A percentile compares a stretch with the other conserved stretches of the same genome.
Evolutionary conservation across 2,888 invertebrate species (phyloP).

Genomic region (Scrobipalpa costella): DNA sequence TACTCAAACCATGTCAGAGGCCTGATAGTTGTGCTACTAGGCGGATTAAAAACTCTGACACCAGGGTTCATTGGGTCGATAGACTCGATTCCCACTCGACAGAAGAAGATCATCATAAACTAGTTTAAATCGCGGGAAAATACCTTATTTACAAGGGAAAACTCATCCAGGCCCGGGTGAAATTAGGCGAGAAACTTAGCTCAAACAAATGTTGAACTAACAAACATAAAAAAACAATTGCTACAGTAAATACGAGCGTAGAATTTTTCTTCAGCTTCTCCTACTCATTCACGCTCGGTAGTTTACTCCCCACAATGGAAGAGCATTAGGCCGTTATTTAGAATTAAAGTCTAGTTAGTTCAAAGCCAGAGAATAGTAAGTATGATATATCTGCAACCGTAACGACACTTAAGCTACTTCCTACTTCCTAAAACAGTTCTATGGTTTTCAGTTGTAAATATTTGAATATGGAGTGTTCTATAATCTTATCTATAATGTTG

Average conservation of each 20-base stretch:
- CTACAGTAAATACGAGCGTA: not conserved
- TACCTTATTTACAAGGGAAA: too few relatives aligned
- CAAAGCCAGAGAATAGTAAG: not conserved
- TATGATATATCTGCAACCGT: slow-evolving; percentile 1
- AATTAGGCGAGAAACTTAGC: too few relatives aligned
- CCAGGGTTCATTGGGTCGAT: too few relatives aligned
- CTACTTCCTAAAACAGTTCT: not conserved
- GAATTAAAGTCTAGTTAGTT: slow-evolving; percentile 4
- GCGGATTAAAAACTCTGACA: too few relatives aligned
- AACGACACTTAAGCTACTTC: not conserved
- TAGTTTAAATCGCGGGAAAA: too few relatives aligned
- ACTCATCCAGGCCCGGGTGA: too few relatives aligned
- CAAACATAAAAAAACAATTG: too few relatives aligned
- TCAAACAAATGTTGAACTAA: too few relatives aligned
- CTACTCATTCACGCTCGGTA: not conserved
- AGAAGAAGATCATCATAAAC: too few relatives aligned
- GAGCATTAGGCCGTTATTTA: not conserved
- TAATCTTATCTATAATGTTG: not conserved
- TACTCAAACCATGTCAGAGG: too few relatives aligned
- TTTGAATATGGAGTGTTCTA: not conserved
- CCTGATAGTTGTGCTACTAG: too few relatives aligned
- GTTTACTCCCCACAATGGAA: not conserved
- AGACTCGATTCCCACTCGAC: too few relatives aligned
- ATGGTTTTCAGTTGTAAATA: not conserved
- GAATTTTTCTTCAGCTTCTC: not conserved